Conservation (phyloP, 2,888 invertebrate species). For the Ametastegia equiseti region DNA sequence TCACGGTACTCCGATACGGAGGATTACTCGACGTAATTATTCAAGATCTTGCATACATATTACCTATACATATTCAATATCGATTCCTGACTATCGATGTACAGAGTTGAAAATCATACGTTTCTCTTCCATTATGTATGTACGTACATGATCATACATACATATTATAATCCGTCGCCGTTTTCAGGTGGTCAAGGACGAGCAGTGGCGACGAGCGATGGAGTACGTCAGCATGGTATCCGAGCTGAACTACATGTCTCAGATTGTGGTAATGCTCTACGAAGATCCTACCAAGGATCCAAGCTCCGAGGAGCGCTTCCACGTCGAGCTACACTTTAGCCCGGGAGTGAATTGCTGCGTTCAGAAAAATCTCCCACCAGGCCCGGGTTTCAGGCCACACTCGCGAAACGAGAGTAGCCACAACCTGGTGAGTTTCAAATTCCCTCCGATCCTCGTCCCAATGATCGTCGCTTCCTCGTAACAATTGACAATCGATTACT, state of each 20-base stretch:
- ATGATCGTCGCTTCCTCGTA: too few species aligned
- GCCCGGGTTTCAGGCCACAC: constrained; percentile 95
- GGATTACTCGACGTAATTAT: constrained; percentile 89
- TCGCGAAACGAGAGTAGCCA: constrained; percentile 86
- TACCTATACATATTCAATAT: too few species aligned
- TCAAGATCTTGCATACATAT: too few species aligned
- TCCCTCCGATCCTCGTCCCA: too few species aligned
- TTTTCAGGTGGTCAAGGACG: constrained; percentile 86
- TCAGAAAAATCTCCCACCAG: constrained; percentile 94
- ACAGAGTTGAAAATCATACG: too few species aligned
- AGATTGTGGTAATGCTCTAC: constrained; percentile 98
- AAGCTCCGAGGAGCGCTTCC: constrained; percentile 94
- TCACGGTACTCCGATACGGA: constrained; percentile 96
- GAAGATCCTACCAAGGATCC: constrained; percentile 99
- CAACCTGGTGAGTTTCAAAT: constrained; percentile 76
- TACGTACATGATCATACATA: too few species aligned
- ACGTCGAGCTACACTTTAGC: constrained; percentile 99
- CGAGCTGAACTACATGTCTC: constrained; percentile 99
- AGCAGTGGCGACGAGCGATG: constrained; percentile 99
- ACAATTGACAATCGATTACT: neutral
- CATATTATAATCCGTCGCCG: too few species aligned
- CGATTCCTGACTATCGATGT: too few species aligned
- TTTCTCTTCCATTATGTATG: too few species aligned
- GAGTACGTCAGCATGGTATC: constrained; percentile 98
- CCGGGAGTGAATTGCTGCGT: constrained; percentile 98